Base-by-base conservation (phyloP, 1,140 invertebrate genomes). In the Adelges cooleyi region DNA sequence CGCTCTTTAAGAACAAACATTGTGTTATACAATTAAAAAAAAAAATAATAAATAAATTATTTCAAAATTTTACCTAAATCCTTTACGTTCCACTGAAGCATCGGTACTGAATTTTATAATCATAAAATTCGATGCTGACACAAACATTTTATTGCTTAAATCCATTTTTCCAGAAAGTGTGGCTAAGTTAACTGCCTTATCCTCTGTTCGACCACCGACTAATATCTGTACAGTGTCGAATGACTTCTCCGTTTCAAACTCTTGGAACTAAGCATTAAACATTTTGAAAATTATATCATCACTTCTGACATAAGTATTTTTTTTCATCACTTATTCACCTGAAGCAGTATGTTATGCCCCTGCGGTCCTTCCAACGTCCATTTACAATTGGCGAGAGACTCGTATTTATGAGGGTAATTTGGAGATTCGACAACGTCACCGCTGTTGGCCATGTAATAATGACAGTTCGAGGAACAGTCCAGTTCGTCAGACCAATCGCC, bases 101-200 rank as follows among this genome's bases (percentile, higher is more conserved):
- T 98, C 95, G 0, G 92, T 89, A 69, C 89, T 89, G 77, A 98
- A 98, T 76, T 95, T 95, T 67, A 98, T 85, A 66, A 96, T 94
- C 91, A 98, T 96, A 70, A 97, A 95, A 75, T 98, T 98, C 15
- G 92, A 94, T 17, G 92, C 93, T 1, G 93, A 95, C 4, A 92
- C 89, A 75, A 89, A 95, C 3, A 89, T 82, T 72, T 87, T 86
- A 66, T 82, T 87, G 44, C 86, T 84, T 53, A 91, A 73, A 73
- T 92, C 86, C 74, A 88, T 83, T 76, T 89, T 86, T 65, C 94
- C 94, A 10, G 93, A 96, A 8, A 98, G 75, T 1, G 91, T 95
- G 0, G 89, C 90, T 67, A 97, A 77, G 68, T 89, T 92, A 3
- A 92, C 87, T 15, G 92, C 88, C 69, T 93, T 90, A 66, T 95